Percentiles rank a stretch among this genome's conserved stretches.
Conservation (phyloP, 2,888 invertebrate genomes). For the Carcina quercana region DNA sequence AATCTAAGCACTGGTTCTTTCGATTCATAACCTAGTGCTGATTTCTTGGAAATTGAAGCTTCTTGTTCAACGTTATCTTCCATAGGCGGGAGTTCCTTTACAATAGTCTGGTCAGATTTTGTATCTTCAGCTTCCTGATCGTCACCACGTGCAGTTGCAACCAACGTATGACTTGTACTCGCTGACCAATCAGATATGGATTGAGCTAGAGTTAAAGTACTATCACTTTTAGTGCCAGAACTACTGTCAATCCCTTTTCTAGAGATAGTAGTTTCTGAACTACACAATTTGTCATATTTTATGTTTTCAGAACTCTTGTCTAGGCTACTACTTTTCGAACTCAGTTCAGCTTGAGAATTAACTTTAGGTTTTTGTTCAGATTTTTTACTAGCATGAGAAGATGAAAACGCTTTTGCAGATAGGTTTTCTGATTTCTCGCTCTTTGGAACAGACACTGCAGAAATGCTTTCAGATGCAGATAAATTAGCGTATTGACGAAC, state of each 20-base stretch:
- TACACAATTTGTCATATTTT: slow-evolving; percentile 76
- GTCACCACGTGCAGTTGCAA: slow-evolving; percentile 75
- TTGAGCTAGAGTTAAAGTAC: slow-evolving; percentile 83
- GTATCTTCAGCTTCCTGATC: slow-evolving; percentile 53
- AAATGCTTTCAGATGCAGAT: slow-evolving; percentile 79
- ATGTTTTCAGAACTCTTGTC: slow-evolving; percentile 70
- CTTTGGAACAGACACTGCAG: slow-evolving; percentile 74
- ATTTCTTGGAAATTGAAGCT: slow-evolving; percentile 27
- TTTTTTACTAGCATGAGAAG: slow-evolving; percentile 69
- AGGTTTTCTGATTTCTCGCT: slow-evolving; percentile 76
- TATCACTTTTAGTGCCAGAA: slow-evolving; percentile 86
- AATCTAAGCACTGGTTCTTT: slow-evolving; percentile 50
- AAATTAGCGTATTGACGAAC: slow-evolving; percentile 86
- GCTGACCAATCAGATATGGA: slow-evolving; percentile 90
- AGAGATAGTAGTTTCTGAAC: slow-evolving; percentile 73
- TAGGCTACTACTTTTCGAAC: slow-evolving; percentile 75
- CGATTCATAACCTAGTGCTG: slow-evolving; percentile 29
- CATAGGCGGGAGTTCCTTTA: slow-evolving; percentile 43
- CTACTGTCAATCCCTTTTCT: slow-evolving; percentile 74
- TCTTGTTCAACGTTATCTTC: slow-evolving; percentile 29
- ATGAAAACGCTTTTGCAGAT: slow-evolving; percentile 72
- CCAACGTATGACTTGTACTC: slow-evolving; percentile 84
- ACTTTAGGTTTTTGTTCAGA: slow-evolving; percentile 65
- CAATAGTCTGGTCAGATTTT: slow-evolving; percentile 62
- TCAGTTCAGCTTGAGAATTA: slow-evolving; percentile 61